Evolutionary conservation across 2,113 vertebrate genomes (phyloP).

Genomic region (Salvelinus alpinus): DNA sequence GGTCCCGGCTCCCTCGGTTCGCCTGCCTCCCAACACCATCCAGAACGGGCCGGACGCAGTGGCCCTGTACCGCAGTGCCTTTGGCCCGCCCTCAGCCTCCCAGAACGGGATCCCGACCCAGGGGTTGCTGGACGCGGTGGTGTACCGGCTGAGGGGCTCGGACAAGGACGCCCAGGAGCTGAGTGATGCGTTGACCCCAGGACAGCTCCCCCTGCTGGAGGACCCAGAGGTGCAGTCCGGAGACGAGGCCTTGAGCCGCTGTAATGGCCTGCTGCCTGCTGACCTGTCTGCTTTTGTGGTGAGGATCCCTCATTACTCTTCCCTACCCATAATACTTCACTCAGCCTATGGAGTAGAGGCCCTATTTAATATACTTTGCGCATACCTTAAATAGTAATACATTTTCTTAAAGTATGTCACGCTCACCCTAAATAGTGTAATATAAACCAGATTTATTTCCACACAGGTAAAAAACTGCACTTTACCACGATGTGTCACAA

Average conservation of each 20-base stretch:
- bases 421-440: no score
- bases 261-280: constrained; percentile 65
- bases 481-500: no score
- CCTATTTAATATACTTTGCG: no score
- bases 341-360: no score
- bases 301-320: constrained; percentile 19
- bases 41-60: constrained; percentile 80
- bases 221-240: constrained; percentile 63
- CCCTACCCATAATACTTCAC: no score
- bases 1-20: constrained; percentile 70
- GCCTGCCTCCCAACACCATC: constrained; percentile 76
- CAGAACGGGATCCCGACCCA: constrained; percentile 56
- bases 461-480: no score
- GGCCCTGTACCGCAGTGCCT: constrained; percentile 76
- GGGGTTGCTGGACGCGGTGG: constrained; percentile 78
- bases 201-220: constrained; percentile 78
- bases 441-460: no score
- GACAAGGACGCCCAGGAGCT: constrained; percentile 65
- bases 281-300: constrained; percentile 77
- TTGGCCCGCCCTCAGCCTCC: constrained; percentile 49
- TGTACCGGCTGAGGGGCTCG: constrained; percentile 65
- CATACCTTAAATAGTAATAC: no score
- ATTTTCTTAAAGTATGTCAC: no score
- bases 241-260: constrained; percentile 80
- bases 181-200: constrained; percentile 71